A percentile compares a stretch with the other conserved stretches of the same genome.
These are phyloP conservation scores for Brevimyrus niger DNA, from an alignment of 2,113 vertebrate genomes.

Conservation along the genomic window DNA sequence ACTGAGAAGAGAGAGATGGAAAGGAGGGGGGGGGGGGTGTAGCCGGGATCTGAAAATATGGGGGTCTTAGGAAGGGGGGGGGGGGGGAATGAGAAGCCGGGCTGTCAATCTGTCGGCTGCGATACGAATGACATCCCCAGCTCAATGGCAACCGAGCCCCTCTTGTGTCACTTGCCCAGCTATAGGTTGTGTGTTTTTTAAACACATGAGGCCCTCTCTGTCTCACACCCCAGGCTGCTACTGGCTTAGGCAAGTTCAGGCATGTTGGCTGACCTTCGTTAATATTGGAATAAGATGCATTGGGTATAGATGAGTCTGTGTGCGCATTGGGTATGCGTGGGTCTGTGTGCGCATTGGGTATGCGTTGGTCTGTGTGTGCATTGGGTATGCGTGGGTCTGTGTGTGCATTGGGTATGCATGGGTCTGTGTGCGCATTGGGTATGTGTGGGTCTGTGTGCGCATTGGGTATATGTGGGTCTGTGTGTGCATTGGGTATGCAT, in stretches of 20 bases:
- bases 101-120: constrained; percentile 1
- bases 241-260: not conserved
- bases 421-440: no score
- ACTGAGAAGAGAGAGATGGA: not conserved
- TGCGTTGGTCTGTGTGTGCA: no score
- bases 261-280: not conserved
- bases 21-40: not conserved
- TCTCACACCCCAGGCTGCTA: not conserved
- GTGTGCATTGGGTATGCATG: no score
- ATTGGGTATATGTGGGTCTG: no score
- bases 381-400: not conserved
- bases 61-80: not conserved
- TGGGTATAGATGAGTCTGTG: not conserved
- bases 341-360: no score
- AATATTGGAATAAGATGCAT: not conserved
- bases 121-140: not conserved
- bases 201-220: not conserved
- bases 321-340: not conserved
- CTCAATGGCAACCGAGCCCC: not conserved
- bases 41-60: not conserved
- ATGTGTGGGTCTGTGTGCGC: no score
- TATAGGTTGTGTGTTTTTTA: not conserved
- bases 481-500: no score
- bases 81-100: not conserved
- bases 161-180: not conserved